Evolutionary conservation across 2,797 vertebrate genomes (phyloP).

Genomic region (Nannoperca obscura): DNA sequence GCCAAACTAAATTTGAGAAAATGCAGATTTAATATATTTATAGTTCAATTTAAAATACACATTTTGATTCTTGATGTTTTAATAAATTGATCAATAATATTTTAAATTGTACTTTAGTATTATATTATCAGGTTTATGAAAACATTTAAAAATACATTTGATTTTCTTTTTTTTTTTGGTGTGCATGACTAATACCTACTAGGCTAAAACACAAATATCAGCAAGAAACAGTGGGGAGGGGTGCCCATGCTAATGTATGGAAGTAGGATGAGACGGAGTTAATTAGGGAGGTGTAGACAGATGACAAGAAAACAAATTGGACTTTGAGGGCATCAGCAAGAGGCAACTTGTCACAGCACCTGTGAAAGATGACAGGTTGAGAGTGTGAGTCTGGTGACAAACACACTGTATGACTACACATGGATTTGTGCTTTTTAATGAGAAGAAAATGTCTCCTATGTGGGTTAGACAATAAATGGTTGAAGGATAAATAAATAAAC

Average conservation of each 20-base stretch:
- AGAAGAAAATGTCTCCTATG: constrained; percentile 34
- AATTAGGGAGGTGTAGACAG: constrained; percentile 43
- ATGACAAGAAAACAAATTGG: constrained; percentile 52
- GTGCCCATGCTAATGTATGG: constrained; percentile 14
- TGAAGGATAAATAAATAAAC: constrained; percentile 45
- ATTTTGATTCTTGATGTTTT: neutral
- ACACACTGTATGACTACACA: constrained; percentile 5
- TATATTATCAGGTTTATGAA: neutral
- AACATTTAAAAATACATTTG: neutral
- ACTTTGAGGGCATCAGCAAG: constrained; percentile 37
- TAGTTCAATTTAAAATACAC: neutral
- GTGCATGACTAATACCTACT: neutral
- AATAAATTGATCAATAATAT: neutral
- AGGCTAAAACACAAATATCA: constrained; percentile 4
- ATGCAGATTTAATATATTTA: neutral
- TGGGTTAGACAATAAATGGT: constrained; percentile 43
- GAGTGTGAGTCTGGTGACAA: constrained; percentile 27
- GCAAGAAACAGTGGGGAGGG: neutral
- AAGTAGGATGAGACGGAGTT: constrained; percentile 30
- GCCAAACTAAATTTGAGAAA: neutral
- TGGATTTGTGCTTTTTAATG: constrained; percentile 34
- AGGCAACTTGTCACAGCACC: constrained; percentile 39
- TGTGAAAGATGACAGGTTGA: constrained; percentile 50
- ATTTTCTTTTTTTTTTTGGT: neutral
- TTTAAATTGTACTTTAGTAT: neutral